phyloP scores from a whole-genome alignment of 1,140 invertebrate species.

The Drosophila rhopaloa region DNA sequence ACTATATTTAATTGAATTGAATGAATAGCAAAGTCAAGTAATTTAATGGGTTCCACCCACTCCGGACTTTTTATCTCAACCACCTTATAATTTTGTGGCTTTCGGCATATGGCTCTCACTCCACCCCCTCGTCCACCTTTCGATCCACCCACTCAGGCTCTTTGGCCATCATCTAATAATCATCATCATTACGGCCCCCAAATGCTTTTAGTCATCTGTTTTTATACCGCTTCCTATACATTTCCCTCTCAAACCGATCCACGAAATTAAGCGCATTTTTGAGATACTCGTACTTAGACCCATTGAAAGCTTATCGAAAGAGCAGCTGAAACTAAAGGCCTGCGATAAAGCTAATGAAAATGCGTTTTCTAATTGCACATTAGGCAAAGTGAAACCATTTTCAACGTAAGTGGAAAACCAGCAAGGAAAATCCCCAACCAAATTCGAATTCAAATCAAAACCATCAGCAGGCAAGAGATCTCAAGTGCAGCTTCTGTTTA shows the following conservation, averaged over 20 bases:
- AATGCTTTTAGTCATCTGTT: constrained; percentile 80
- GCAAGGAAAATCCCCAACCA: background rate
- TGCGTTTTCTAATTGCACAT: constrained; percentile 84
- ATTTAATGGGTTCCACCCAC: background rate
- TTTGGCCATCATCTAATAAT: constrained; percentile 34
- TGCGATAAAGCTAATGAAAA: constrained; percentile 84
- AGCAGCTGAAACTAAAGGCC: constrained; percentile 72
- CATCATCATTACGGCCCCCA: constrained; percentile 61
- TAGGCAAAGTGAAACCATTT: constrained; percentile 81
- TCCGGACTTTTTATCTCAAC: background rate
- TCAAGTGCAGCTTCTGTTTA: constrained; percentile 83
- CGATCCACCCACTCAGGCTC: constrained; percentile 6
- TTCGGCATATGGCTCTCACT: constrained; percentile 21
- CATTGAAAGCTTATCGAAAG: constrained; percentile 69
- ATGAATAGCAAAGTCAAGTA: background rate
- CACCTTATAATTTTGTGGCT: background rate
- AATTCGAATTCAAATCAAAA: background rate
- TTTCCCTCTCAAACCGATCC: constrained; percentile 44
- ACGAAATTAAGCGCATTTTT: constrained; percentile 61
- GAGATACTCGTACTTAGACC: constrained; percentile 31
- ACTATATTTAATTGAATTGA: background rate
- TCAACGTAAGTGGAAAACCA: constrained; percentile 58
- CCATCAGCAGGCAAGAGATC: constrained; percentile 23
- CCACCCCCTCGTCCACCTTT: background rate
- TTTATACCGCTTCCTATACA: constrained; percentile 10